Evolutionary conservation across 1,140 invertebrate species (phyloP), one percentile per base, ranked within the genome.

Genomic region (Drosophila ercepeae): DNA sequence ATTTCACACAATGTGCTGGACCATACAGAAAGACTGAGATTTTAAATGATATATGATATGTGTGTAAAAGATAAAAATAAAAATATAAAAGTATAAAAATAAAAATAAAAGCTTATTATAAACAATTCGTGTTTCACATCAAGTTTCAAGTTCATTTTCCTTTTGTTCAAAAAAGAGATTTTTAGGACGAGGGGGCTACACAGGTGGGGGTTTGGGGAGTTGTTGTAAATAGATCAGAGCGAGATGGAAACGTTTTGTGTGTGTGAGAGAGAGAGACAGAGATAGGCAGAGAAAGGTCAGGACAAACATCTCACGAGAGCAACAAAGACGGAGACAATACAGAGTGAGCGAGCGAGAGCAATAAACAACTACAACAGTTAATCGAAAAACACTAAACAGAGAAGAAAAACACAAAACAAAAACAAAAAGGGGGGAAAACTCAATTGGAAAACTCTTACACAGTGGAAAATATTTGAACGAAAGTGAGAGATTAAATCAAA

Each of bases 291-390:
- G 14, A 64, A 7, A 53, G 49, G 49, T 23, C 52, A 25, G 16
- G 11, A 50, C 11, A 23, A 32, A 58, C 29, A 18, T 51, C 27
- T 58, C 64, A 54, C 73, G 54, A 68, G 45, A 64, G 39, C 50
- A 53, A 72, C 34, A 58, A 23, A 48, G 41, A 73, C 39, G 65
- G 29, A 70, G 11, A 74, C 51, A 72, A 72, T 11, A 75, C 36
- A 65, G 34, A 75, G 18, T 57, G 42, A 60, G 55, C 36, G 49
- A 70, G 49, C 49, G 61, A 46, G 58, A 69, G 65, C 54, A 58
- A 67, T 58, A 81, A 45, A 68, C 71, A 88, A 81, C 72, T 77
- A 88, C 73, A 77, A 81, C 78, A 70, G 13, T 39, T 13, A 39
- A 16, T 14, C 2, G 3, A 16, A 6, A 39, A 77, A 88, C 57